Conservation (phyloP, 2,888 invertebrate genomes). For the Leptinotarsa juncta region DNA sequence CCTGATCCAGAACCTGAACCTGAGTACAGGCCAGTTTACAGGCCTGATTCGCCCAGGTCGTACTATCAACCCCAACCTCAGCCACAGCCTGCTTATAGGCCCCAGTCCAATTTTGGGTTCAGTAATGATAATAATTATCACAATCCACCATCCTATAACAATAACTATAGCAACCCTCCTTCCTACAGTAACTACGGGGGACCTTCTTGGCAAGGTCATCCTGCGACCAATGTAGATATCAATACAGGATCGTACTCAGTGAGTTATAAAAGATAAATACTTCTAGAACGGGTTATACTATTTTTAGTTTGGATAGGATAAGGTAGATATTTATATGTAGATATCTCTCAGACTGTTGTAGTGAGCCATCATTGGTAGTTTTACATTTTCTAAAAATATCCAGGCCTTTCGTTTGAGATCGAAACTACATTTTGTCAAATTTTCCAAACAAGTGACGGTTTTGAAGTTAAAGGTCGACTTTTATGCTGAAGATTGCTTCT, state of each 20-base stretch:
- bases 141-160: slow-evolving; percentile 46
- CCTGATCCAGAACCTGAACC: slow-evolving; percentile 36
- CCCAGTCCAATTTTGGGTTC: slow-evolving; percentile 62
- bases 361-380: no score
- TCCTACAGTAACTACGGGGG: slow-evolving; percentile 38
- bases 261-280: slow-evolving; percentile 68
- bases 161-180: slow-evolving; percentile 47
- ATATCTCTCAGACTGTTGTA: slow-evolving; percentile 6
- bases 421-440: no score
- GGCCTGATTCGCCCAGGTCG: slow-evolving; percentile 56
- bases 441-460: no score
- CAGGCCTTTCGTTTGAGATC: no score
- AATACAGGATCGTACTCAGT: slow-evolving; percentile 82
- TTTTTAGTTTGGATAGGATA: slow-evolving; percentile 6
- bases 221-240: slow-evolving; percentile 79
- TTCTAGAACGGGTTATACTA: slow-evolving; percentile 24
- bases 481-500: no score
- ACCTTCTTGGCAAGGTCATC: slow-evolving; percentile 69
- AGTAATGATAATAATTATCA: slow-evolving; percentile 26
- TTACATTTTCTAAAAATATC: no score
- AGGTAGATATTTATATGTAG: slow-evolving; percentile 5
- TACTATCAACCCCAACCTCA: slow-evolving; percentile 60
- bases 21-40: slow-evolving; percentile 32
- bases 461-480: no score
- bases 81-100: slow-evolving; percentile 50